phyloP scores from a whole-genome alignment of 2,888 invertebrate genomes.

The Lasiommata megera region DNA sequence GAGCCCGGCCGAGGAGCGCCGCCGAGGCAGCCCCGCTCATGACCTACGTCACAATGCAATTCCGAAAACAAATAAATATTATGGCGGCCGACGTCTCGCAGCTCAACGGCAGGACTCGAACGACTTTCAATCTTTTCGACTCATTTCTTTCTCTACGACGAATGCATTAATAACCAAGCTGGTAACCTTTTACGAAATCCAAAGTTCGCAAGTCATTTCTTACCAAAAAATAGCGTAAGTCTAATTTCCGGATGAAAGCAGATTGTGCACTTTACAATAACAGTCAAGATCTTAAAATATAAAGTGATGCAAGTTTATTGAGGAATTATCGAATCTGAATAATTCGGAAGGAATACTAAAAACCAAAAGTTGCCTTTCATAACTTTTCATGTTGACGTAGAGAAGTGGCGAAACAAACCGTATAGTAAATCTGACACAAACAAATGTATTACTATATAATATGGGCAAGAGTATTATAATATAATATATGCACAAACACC shows the following conservation, averaged over 20 bases:
- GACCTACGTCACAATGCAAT: conserved; percentile 12
- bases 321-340: not conserved
- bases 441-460: too few relatives aligned
- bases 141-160: not conserved
- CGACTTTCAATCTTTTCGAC: conserved; percentile 1
- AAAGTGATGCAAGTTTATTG: not conserved
- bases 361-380: not conserved
- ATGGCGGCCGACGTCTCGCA: not conserved
- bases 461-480: too few relatives aligned
- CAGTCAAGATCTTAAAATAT: too few relatives aligned
- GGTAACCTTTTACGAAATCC: not conserved
- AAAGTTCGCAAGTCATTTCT: too few relatives aligned
- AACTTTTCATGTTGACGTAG: not conserved
- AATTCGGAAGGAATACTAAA: not conserved
- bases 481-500: not conserved
- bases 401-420: not conserved
- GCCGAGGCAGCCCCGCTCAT: conserved; percentile 17
- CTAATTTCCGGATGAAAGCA: too few relatives aligned
- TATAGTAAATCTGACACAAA: not conserved
- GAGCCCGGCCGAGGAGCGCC: conserved; percentile 39
- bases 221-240: too few relatives aligned
- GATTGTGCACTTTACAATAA: too few relatives aligned
- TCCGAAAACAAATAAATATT: conserved; percentile 4
- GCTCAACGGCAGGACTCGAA: not conserved
- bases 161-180: not conserved